These are phyloP conservation scores for Morbakka virulenta DNA, from an alignment of 30 jellyfish, hydroid and myxozoan genomes.

Conservation along the genomic window DNA sequence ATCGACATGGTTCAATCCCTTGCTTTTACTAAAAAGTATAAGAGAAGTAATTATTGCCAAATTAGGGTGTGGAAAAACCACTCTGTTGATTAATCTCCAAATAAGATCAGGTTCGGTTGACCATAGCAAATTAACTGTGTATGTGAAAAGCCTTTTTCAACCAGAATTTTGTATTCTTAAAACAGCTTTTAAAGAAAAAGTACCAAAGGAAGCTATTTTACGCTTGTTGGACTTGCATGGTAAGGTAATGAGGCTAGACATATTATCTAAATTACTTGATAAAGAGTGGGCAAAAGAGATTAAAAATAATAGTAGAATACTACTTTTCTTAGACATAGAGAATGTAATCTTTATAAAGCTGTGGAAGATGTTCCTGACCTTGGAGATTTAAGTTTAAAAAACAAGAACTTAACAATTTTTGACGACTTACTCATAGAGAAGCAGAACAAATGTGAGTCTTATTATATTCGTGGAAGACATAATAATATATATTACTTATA, in stretches of 20 bases:
- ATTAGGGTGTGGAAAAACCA: slow-evolving; percentile 13
- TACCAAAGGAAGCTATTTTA: background rate
- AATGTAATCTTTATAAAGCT: too few species aligned
- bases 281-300: background rate
- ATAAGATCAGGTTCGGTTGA: background rate
- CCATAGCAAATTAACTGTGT: background rate
- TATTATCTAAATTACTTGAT: too few species aligned
- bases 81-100: background rate
- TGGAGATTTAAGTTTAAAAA: background rate
- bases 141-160: background rate
- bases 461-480: background rate
- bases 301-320: background rate
- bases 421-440: background rate
- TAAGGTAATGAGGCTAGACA: background rate
- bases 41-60: background rate
- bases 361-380: background rate
- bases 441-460: background rate
- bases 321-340: too few species aligned
- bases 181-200: background rate
- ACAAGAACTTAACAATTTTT: background rate
- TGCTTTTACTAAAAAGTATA: background rate
- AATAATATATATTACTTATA: background rate
- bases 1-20: too few species aligned
- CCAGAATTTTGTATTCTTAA: background rate
- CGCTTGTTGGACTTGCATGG: background rate